These are phyloP conservation scores for Ardeotis arabs DNA, from an alignment of 2,113 vertebrate species.

Conservation along the genomic window DNA sequence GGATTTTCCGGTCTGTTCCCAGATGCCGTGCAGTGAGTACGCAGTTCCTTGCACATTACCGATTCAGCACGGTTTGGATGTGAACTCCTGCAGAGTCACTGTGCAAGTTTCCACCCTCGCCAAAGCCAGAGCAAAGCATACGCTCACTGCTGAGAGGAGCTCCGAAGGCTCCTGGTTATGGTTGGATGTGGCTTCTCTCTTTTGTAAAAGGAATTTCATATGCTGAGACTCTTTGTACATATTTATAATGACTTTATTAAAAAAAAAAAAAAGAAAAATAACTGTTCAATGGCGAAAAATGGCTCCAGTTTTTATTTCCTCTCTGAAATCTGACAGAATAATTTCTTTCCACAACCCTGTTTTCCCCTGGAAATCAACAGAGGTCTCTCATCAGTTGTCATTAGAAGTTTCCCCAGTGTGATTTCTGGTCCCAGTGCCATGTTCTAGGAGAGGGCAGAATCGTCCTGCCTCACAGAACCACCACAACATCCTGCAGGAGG, in stretches of 20 bases:
- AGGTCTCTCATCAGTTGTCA: not conserved
- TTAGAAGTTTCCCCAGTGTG: not conserved
- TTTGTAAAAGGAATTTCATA: slow-evolving; percentile 83
- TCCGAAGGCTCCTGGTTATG: not conserved
- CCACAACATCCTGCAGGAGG: not conserved
- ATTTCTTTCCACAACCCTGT: not conserved
- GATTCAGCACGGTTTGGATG: not conserved
- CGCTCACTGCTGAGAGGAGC: not conserved
- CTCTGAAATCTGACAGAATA: not conserved
- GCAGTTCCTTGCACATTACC: not conserved
- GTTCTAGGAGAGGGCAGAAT: not conserved
- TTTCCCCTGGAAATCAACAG: not conserved
- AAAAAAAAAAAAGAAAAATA: slow-evolving; percentile 29
- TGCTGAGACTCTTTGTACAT: slow-evolving; percentile 82
- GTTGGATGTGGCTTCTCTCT: slow-evolving; percentile 66
- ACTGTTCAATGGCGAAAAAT: slow-evolving; percentile 60
- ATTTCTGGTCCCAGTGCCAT: not conserved
- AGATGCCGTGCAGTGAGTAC: not conserved
- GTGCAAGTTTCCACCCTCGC: slow-evolving; percentile 48
- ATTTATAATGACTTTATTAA: slow-evolving; percentile 85
- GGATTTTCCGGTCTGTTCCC: not conserved
- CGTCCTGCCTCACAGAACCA: not conserved
- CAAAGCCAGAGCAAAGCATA: slow-evolving; percentile 2
- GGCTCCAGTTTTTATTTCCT: not conserved
- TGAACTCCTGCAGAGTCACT: slow-evolving; percentile 2